Evolutionary conservation across 2,797 vertebrate species (phyloP).

Genomic region (Sphenopsis melanotis): DNA sequence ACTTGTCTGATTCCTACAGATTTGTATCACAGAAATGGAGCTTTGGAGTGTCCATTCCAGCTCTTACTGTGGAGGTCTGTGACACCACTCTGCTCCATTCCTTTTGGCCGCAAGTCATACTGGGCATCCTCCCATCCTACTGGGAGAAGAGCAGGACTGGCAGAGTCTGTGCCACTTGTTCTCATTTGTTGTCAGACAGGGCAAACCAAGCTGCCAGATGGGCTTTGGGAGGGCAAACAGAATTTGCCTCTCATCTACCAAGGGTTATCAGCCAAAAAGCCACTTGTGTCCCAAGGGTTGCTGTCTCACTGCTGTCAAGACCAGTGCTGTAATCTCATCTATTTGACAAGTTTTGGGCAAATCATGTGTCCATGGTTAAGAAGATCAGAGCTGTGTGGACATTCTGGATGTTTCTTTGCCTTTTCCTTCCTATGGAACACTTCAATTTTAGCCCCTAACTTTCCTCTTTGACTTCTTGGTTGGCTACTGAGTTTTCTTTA

Average conservation of each 20-base stretch:
- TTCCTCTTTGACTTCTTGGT: neutral
- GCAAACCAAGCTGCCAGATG: neutral
- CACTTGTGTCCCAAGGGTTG: neutral
- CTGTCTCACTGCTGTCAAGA: neutral
- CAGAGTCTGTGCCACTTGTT: neutral
- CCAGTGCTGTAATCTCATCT: neutral
- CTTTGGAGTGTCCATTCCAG: neutral
- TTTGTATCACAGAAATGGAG: neutral
- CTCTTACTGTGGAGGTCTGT: neutral
- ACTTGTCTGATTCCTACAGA: neutral
- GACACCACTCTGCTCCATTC: neutral
- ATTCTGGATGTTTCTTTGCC: neutral
- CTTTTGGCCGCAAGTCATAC: fast-evolving
- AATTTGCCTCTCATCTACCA: neutral
- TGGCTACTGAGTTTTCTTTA: neutral
- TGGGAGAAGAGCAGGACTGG: neutral
- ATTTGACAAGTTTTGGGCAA: neutral
- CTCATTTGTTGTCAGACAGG: neutral
- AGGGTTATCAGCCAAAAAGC: neutral
- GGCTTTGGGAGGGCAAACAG: neutral
- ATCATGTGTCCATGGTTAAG: neutral
- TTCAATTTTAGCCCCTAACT: neutral
- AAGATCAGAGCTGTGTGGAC: neutral
- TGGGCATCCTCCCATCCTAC: neutral
- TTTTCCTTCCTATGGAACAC: neutral